phyloP scores from a whole-genome alignment of 1,140 invertebrate genomes.

The Plectrocnemia conspersa region DNA sequence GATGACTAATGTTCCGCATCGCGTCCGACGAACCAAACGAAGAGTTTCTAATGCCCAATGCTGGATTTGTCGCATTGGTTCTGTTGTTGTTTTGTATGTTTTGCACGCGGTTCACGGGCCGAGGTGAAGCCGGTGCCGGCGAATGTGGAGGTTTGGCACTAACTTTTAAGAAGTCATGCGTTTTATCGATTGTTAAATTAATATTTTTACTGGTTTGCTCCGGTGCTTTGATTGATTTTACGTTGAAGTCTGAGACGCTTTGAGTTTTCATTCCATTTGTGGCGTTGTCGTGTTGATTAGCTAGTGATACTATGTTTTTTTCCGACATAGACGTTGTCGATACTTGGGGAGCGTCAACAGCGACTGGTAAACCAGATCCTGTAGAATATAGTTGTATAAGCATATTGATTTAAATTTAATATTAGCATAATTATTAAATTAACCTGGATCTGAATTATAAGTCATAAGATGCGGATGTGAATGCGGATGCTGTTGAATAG shows the following conservation, averaged over 20 bases:
- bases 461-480: constrained; percentile 41
- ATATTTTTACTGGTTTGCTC: background rate
- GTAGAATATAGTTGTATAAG: background rate
- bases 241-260: background rate
- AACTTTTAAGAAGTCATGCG: constrained; percentile 35
- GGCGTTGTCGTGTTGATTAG: background rate
- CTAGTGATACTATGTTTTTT: constrained; percentile 12
- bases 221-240: background rate
- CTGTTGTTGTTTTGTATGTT: background rate
- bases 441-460: constrained; percentile 48
- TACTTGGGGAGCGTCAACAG: constrained; percentile 8
- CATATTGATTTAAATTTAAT: background rate
- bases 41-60: constrained; percentile 14
- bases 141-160: constrained; percentile 51
- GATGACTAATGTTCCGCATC: constrained; percentile 21
- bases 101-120: constrained; percentile 37
- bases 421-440: constrained; percentile 18
- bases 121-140: constrained; percentile 48
- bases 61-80: constrained; percentile 1
- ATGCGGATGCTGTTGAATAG: constrained; percentile 30
- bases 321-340: constrained; percentile 25
- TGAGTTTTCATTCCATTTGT: background rate
- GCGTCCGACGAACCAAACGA: constrained; percentile 10
- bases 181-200: background rate
- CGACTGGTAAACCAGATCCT: constrained; percentile 1